phyloP scores from a whole-genome alignment of 2,113 vertebrate genomes.

The Paradoxurus hermaphroditus region DNA sequence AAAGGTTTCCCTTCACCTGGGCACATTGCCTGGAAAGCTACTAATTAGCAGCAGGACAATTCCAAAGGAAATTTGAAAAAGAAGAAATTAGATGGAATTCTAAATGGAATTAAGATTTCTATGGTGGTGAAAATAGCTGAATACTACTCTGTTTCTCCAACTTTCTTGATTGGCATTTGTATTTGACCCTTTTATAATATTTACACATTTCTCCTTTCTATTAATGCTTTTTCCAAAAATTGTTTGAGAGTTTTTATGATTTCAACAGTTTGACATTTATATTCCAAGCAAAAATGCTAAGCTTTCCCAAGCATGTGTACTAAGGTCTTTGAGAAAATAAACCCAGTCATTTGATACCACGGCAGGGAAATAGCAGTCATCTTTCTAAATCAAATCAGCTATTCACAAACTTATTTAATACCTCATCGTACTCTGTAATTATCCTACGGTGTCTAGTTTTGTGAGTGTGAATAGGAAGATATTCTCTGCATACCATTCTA shows the following conservation, averaged over 20 bases:
- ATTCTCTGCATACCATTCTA: background rate
- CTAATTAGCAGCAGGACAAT: background rate
- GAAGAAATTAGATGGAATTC: conserved; percentile 33
- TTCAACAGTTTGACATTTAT: conserved; percentile 50
- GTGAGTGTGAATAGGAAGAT: background rate
- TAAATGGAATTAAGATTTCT: conserved; percentile 15
- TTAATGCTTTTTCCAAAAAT: conserved; percentile 24
- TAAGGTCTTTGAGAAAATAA: conserved; percentile 45
- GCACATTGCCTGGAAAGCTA: background rate
- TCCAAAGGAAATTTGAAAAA: conserved; percentile 5
- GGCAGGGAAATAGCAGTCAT: background rate
- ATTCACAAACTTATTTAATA: background rate
- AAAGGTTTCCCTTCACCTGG: background rate
- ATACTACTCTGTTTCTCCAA: background rate
- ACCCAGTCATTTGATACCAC: background rate
- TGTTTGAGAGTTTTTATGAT: conserved; percentile 27
- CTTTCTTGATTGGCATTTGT: background rate
- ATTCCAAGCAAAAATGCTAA: conserved; percentile 27
- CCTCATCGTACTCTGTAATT: background rate
- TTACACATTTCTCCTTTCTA: conserved; percentile 6
- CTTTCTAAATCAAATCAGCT: conserved; percentile 14
- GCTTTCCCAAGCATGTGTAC: background rate
- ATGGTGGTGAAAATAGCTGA: background rate
- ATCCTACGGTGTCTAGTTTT: background rate
- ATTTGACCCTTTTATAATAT: conserved; percentile 20